These are phyloP conservation scores for Arrhopalites spinosus DNA, from an alignment of 2,888 invertebrate species.

Conservation along the genomic window DNA sequence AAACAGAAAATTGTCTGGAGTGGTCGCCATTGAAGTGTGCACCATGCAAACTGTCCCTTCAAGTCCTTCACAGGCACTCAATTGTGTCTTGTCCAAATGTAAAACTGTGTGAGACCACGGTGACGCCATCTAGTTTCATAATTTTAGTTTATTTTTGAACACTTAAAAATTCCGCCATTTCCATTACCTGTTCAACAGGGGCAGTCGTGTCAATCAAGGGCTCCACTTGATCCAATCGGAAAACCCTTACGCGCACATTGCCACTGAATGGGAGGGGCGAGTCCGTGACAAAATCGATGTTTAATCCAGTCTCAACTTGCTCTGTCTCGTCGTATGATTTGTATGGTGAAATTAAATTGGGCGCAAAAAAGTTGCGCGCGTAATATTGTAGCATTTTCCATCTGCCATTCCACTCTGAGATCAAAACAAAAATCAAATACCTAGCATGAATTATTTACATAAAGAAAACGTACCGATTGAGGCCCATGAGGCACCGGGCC, in stretches of 20 bases:
- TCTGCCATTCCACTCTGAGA: conserved; percentile 72
- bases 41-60: neutral
- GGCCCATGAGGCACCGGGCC: conserved; percentile 68
- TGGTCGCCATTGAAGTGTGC: conserved; percentile 34
- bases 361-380: conserved; percentile 82
- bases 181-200: neutral
- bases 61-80: neutral
- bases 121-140: neutral
- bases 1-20: conserved; percentile 71
- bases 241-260: neutral
- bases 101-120: neutral
- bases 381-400: conserved; percentile 93
- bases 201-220: neutral
- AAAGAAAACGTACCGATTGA: conserved; percentile 58
- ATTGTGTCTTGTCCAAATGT: neutral
- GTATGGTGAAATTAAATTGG: conserved; percentile 68
- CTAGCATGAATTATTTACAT: neutral
- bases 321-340: conserved; percentile 57
- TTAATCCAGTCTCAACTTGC: conserved; percentile 49
- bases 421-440: no score
- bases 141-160: no score
- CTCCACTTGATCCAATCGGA: neutral
- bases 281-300: conserved; percentile 49
- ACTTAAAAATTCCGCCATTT: no score
- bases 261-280: neutral